phyloP scores from a whole-genome alignment of 37 sponge, comb jelly and placozoan species.

The Agelas oroides region DNA sequence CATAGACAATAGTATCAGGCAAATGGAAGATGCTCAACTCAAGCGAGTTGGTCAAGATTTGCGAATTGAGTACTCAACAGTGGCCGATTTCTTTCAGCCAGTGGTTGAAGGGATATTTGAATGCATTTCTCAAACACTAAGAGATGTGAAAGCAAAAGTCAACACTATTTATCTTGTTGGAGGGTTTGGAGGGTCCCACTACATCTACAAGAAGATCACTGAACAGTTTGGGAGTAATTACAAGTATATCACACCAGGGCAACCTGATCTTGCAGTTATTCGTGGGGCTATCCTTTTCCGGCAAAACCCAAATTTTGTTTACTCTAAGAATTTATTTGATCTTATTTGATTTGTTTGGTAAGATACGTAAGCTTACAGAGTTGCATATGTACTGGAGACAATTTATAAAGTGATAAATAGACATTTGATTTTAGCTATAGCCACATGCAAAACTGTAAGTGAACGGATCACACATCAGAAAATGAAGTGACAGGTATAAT shows the following conservation, averaged over 20 bases:
- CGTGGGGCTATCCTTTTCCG: slow-evolving; percentile 36
- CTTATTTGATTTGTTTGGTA: too few relatives aligned
- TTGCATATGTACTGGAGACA: too few relatives aligned
- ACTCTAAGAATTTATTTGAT: slow-evolving; percentile 13
- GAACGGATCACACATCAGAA: slow-evolving; percentile 2
- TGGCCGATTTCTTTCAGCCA: slow-evolving; percentile 26
- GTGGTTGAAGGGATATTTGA: slow-evolving; percentile 4
- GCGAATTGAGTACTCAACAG: not conserved
- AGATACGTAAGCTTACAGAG: too few relatives aligned
- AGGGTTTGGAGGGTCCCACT: slow-evolving; percentile 52
- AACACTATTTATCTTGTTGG: slow-evolving; percentile 39
- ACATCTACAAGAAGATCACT: not conserved
- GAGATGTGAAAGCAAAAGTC: not conserved
- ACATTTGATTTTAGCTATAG: slow-evolving; percentile 49
- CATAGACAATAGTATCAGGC: not conserved
- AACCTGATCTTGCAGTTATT: slow-evolving; percentile 2
- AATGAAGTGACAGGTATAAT: slow-evolving; percentile 46
- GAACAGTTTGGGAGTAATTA: not conserved
- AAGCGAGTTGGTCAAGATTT: not conserved
- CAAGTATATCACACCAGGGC: not conserved
- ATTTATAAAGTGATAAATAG: too few relatives aligned
- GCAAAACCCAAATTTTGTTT: slow-evolving; percentile 9
- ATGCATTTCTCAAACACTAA: not conserved
- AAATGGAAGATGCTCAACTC: not conserved
- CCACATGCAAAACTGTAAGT: slow-evolving; percentile 36